Conservation (phyloP, 2,113 vertebrate genomes). For the Nycticebus coucang region DNA sequence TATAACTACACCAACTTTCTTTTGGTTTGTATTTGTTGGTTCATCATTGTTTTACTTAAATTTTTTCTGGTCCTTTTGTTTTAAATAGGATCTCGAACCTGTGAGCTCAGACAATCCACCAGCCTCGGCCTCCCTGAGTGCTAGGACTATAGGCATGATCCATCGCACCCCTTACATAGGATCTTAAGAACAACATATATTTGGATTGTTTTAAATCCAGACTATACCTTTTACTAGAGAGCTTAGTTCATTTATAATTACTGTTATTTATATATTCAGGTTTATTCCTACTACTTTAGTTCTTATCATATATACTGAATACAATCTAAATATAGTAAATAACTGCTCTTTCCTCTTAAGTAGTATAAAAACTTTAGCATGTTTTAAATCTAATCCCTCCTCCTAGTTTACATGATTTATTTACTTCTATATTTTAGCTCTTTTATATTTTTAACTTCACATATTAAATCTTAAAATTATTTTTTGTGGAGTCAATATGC, state of each 20-base stretch:
- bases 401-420: neutral
- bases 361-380: neutral
- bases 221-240: neutral
- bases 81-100: neutral
- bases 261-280: neutral
- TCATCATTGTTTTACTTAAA: neutral
- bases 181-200: neutral
- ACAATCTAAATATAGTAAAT: neutral
- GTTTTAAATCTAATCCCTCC: neutral
- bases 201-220: neutral
- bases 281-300: neutral
- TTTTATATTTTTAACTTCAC: neutral
- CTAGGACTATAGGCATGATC: no score
- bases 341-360: neutral
- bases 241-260: neutral
- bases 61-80: neutral
- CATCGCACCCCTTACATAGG: neutral
- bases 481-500: neutral
- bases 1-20: neutral
- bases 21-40: neutral
- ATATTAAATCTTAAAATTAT: constrained; percentile 15
- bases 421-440: neutral
- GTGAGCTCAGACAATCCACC: no score
- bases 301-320: neutral
- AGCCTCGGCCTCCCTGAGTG: no score